Percentiles rank a stretch among this genome's conserved stretches.
Evolutionary conservation across 2,797 vertebrate species (phyloP).

Genomic region (Hypotaenidia okinawae): DNA sequence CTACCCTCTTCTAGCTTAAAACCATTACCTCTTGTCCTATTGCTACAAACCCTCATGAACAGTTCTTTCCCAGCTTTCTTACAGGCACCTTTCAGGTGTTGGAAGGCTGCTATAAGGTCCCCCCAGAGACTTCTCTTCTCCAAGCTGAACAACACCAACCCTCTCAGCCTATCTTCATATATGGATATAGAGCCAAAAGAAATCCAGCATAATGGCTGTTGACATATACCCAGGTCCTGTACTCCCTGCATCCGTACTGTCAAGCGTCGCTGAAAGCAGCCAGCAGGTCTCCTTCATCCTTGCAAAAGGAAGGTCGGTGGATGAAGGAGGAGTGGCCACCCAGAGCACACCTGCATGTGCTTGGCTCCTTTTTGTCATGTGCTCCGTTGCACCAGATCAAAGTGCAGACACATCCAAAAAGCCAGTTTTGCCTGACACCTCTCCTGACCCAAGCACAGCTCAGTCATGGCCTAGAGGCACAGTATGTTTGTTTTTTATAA

Average conservation of each 20-base stretch:
- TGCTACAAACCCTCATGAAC: no score
- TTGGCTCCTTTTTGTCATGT: not conserved
- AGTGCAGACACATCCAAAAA: not conserved
- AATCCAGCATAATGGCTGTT: not conserved
- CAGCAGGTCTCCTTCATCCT: not conserved
- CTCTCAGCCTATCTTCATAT: no score
- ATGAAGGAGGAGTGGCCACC: not conserved
- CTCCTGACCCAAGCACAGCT: not conserved
- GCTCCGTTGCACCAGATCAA: not conserved
- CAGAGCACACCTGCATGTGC: not conserved
- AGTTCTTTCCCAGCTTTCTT: no score
- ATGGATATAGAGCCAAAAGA: not conserved
- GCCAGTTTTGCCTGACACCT: not conserved
- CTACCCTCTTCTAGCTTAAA: no score
- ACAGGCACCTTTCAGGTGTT: no score
- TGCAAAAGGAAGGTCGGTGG: not conserved
- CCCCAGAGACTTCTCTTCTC: no score
- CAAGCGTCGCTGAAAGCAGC: not conserved
- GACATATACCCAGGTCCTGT: not conserved
- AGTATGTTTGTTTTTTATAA: not conserved
- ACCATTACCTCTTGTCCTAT: no score
- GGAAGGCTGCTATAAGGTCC: no score
- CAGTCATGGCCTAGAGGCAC: not conserved
- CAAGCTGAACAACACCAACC: no score
- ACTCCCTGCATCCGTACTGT: not conserved